These are phyloP conservation scores for Huso huso DNA, from an alignment of 2,797 vertebrate species.

Conservation along the genomic window DNA sequence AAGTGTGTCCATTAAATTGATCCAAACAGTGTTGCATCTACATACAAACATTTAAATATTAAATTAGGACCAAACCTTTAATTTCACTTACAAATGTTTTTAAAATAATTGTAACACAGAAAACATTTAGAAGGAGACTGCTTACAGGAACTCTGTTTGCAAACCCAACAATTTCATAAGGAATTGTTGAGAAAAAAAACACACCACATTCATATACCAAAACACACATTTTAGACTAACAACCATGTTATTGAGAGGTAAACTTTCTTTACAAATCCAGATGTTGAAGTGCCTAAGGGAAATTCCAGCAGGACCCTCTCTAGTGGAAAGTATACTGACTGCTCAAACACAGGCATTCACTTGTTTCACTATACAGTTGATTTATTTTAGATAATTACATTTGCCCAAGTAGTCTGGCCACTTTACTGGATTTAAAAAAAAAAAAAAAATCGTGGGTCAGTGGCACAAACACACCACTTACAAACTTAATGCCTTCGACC, in stretches of 20 bases:
- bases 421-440: neutral
- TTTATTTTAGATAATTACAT: slow-evolving; percentile 2
- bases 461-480: neutral
- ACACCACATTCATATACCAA: neutral
- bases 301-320: slow-evolving; percentile 9
- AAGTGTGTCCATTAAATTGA: no score
- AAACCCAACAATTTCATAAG: neutral
- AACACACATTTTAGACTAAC: slow-evolving; percentile 1
- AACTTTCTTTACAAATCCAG: slow-evolving; percentile 9
- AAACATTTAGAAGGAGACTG: no score
- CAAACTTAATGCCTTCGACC: neutral
- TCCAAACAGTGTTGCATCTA: no score
- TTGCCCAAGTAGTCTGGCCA: neutral
- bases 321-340: slow-evolving; percentile 1
- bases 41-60: no score
- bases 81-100: no score
- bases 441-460: neutral
- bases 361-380: slow-evolving; percentile 12
- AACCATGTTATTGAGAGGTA: slow-evolving; percentile 4
- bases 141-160: no score
- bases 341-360: slow-evolving; percentile 10
- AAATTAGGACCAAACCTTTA: no score
- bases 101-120: no score
- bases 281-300: slow-evolving; percentile 9
- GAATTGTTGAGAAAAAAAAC: neutral